phyloP scores from a whole-genome alignment of 1,140 invertebrate species.

The Drosophila ficusphila region DNA sequence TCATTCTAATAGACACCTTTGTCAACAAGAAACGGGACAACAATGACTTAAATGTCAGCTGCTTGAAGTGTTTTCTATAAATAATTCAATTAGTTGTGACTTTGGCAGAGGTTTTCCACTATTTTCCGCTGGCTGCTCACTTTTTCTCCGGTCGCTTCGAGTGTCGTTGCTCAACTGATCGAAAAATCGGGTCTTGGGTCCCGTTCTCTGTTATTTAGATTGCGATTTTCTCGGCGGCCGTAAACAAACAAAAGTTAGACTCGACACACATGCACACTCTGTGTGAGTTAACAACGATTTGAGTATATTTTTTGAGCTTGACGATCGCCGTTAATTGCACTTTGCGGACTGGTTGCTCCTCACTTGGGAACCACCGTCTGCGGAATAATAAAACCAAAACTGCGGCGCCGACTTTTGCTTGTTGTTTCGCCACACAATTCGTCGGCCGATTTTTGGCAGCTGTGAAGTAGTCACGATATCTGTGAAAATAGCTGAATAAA shows the following conservation, averaged over 20 bases:
- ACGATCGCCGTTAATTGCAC: conserved; percentile 54
- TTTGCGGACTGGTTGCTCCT: conserved; percentile 10
- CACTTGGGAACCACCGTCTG: not conserved
- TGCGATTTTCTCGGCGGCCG: conserved; percentile 39
- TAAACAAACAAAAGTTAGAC: conserved; percentile 21
- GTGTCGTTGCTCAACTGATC: conserved; percentile 46
- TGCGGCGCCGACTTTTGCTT: conserved; percentile 15
- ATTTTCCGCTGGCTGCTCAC: conserved; percentile 17
- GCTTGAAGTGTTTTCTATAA: conserved; percentile 28
- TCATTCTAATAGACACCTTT: conserved; percentile 34
- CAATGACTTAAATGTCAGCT: conserved; percentile 39
- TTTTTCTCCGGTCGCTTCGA: conserved; percentile 23
- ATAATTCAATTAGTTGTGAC: conserved; percentile 32
- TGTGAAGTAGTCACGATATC: conserved; percentile 30
- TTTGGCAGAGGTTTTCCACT: conserved; percentile 10
- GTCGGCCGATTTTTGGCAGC: conserved; percentile 9
- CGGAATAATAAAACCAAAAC: not conserved
- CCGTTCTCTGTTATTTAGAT: conserved; percentile 4
- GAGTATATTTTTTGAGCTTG: conserved; percentile 15
- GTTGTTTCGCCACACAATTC: conserved; percentile 11
- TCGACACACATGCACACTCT: not conserved
- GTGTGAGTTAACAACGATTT: conserved; percentile 12
- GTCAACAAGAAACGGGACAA: conserved; percentile 12
- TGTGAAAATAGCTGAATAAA: conserved; percentile 19
- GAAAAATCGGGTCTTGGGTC: conserved; percentile 2